Conservation (phyloP, 2,888 invertebrate species). For the Andrena marginata region DNA sequence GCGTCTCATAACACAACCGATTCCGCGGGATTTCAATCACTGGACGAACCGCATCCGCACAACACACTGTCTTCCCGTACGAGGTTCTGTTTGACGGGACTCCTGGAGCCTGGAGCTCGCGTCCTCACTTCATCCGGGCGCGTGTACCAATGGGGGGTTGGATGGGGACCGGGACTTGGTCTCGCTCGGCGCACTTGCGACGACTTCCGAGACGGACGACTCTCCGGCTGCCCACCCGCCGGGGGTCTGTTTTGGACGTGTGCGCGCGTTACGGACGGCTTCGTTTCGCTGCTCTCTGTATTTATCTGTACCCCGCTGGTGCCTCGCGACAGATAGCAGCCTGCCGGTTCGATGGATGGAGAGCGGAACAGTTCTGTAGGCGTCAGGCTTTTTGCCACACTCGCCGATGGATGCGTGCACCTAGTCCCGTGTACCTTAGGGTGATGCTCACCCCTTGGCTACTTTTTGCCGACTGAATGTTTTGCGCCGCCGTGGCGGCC, state of each 20-base stretch:
- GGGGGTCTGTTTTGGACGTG: not conserved
- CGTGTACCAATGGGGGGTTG: not conserved
- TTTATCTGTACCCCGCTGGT: conserved; percentile 8
- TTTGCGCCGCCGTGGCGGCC: conserved; percentile 82
- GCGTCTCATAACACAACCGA: conserved; percentile 48
- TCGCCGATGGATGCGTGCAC: conserved; percentile 43
- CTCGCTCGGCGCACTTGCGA: not conserved
- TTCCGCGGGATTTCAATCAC: not conserved
- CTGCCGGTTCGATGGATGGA: not conserved
- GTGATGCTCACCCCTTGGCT: conserved; percentile 84
- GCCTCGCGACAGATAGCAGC: not conserved
- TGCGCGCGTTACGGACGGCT: conserved; percentile 40
- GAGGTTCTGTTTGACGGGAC: too few species aligned
- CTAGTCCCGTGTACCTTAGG: conserved; percentile 70
- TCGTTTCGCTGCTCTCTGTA: conserved; percentile 10
- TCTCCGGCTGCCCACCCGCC: not conserved
- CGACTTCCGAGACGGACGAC: not conserved
- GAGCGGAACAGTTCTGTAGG: conserved; percentile 1
- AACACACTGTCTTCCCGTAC: conserved; percentile 8
- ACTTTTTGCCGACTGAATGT: conserved; percentile 85
- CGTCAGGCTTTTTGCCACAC: conserved; percentile 31
- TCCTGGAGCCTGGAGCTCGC: not conserved
- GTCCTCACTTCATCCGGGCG: not conserved
- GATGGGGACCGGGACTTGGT: not conserved
- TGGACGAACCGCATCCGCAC: not conserved